Evolutionary conservation across 2,797 vertebrate species (phyloP).

Genomic region (Fratercula arctica): DNA sequence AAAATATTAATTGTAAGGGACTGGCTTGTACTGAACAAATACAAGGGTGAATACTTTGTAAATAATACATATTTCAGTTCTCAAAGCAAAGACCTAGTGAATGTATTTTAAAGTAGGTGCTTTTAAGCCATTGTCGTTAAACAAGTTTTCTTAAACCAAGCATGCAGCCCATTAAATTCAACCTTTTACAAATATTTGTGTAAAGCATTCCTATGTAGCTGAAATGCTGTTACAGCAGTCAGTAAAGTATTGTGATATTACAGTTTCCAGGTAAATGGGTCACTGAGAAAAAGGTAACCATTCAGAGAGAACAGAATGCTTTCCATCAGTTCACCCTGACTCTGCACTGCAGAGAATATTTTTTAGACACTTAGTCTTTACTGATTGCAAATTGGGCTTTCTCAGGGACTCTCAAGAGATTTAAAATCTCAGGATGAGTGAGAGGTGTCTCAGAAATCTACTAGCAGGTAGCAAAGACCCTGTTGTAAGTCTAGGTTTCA

Average conservation of each 20-base stretch:
- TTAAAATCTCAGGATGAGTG: neutral
- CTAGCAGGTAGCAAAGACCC: neutral
- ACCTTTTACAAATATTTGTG: neutral
- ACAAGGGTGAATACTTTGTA: neutral
- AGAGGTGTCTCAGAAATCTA: neutral
- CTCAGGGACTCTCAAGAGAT: neutral
- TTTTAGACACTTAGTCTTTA: neutral
- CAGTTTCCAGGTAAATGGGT: neutral
- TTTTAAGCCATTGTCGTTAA: neutral
- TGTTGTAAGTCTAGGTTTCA: neutral
- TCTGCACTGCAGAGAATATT: neutral
- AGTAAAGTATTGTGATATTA: neutral
- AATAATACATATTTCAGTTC: neutral
- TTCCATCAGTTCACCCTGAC: neutral
- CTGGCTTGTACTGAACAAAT: neutral
- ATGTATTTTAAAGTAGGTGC: neutral
- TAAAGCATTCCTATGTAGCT: neutral
- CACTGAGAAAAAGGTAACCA: neutral
- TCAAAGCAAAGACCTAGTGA: neutral
- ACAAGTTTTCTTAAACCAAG: neutral
- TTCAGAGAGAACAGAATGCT: neutral
- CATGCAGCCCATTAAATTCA: neutral
- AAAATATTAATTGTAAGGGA: neutral
- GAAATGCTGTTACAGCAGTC: neutral
- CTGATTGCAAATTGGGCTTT: neutral